Evolutionary conservation across 1,140 invertebrate genomes (phyloP).

Genomic region (Pogonomyrmex barbatus): DNA sequence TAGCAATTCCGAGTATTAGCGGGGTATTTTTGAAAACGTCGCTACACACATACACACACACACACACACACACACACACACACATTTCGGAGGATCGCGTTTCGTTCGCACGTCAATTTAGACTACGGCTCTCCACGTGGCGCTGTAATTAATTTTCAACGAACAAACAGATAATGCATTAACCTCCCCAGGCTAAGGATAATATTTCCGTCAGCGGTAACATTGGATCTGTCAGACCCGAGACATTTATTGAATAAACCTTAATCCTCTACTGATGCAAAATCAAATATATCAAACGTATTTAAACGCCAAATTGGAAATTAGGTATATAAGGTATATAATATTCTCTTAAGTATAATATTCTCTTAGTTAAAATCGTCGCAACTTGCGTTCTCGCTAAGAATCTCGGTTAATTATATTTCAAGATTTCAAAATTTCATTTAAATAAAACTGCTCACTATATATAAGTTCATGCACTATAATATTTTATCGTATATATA

Average conservation of each 20-base stretch:
- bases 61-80: too few species aligned
- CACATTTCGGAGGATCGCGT: neutral
- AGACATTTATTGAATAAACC: constrained; percentile 32
- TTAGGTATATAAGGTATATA: neutral
- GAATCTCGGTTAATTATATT: constrained; percentile 18
- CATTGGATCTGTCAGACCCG: constrained; percentile 1
- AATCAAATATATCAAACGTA: constrained; percentile 4
- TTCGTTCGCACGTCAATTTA: constrained; percentile 33
- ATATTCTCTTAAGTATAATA: constrained; percentile 9
- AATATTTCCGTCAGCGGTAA: constrained; percentile 24
- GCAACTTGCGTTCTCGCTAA: neutral
- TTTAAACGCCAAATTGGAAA: neutral
- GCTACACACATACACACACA: neutral
- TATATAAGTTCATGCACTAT: neutral
- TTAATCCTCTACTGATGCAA: neutral
- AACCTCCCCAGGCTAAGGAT: neutral
- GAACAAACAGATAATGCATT: constrained; percentile 25
- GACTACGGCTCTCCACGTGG: neutral
- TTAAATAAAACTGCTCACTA: neutral
- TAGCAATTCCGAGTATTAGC: constrained; percentile 22
- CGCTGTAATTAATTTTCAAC: constrained; percentile 24
- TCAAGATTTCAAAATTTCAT: neutral
- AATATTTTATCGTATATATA: neutral
- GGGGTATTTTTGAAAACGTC: constrained; percentile 26
- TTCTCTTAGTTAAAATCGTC: neutral